Base-by-base conservation (phyloP, 35 echinoderm and acorn worm genomes). In the Ophiothrix spiculata region DNA sequence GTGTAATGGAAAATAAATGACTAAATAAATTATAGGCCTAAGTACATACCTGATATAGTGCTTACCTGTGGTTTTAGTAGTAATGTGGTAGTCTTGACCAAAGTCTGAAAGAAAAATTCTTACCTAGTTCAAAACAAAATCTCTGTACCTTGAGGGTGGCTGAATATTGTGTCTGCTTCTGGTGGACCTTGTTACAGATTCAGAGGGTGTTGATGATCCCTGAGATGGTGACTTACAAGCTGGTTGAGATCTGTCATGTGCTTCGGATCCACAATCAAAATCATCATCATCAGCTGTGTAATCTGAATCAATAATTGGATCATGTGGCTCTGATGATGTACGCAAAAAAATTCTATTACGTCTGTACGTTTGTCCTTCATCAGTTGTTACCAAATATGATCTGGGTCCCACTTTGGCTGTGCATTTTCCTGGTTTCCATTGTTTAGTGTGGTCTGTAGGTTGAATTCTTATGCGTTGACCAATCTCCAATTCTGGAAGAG, bases 391-490 rank as follows among this genome's bases (percentile, higher is more conserved):
- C 38, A 93, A 32, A 75, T 90, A 93, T 79, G 92, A 93, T 23
- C 82, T 11, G 76, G 75, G 76, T 38, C 85, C 64, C 0, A 85
- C 77, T 74, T 69, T 81, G 33, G 40, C 31, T 33, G 84, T 79
- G 77, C 92, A 94, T 64, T 39, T 78, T 0, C 83, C 92, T n/a
- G 31, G 36, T 79, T 77, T 77, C 88, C 81, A 94, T 64, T 37
- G 37, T 33, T 41, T 34, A 39, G 83, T 63, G 12, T 74, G 64
- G 31, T 35, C 81, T 56, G 35, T 36, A 84, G 89, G 89, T 77
- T 95, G 90, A 17, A 95, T 32, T 86, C 85, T 75, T 8, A 91
- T 80, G 28, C 35, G 81, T 79, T 93, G 64, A 36, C 91, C 91
- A 64, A 93, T 93, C 35, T 78, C 54, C 33, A 85, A 36, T 74